phyloP scores from a whole-genome alignment of 2,113 vertebrate species.

The Vimba vimba region DNA sequence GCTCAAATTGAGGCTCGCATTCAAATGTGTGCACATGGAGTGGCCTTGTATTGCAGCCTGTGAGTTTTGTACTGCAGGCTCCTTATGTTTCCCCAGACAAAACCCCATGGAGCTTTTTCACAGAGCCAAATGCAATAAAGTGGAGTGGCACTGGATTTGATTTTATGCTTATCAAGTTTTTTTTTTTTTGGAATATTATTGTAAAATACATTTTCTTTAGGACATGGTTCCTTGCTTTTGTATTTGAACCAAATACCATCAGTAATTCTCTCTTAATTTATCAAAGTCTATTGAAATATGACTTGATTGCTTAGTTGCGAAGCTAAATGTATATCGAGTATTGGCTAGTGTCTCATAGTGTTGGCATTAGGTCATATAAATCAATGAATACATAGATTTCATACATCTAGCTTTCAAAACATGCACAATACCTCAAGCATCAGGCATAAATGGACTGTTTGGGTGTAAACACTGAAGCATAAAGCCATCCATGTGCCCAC shows the following conservation, averaged over 20 bases:
- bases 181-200: slow-evolving; percentile 25
- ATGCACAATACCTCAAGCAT: background rate
- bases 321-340: background rate
- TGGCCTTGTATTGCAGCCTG: slow-evolving; percentile 52
- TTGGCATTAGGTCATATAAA: background rate
- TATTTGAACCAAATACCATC: slow-evolving; percentile 35
- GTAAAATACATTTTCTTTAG: slow-evolving; percentile 25
- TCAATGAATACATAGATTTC: background rate
- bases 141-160: slow-evolving; percentile 53
- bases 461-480: background rate
- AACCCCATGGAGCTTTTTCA: slow-evolving; percentile 57
- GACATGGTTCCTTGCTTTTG: slow-evolving; percentile 24
- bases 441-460: background rate
- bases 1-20: slow-evolving; percentile 62
- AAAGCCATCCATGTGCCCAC: background rate
- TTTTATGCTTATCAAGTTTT: slow-evolving; percentile 43
- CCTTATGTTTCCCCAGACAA: slow-evolving; percentile 55
- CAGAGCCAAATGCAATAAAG: slow-evolving; percentile 54
- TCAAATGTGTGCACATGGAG: slow-evolving; percentile 56
- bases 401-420: background rate
- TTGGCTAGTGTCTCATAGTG: background rate
- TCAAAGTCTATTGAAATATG: slow-evolving; percentile 17
- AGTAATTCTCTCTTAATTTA: slow-evolving; percentile 19
- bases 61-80: slow-evolving; percentile 42
- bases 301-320: background rate